Evolutionary conservation across 2,113 vertebrate species (phyloP).

Genomic region (Rhabdomys dilectus): DNA sequence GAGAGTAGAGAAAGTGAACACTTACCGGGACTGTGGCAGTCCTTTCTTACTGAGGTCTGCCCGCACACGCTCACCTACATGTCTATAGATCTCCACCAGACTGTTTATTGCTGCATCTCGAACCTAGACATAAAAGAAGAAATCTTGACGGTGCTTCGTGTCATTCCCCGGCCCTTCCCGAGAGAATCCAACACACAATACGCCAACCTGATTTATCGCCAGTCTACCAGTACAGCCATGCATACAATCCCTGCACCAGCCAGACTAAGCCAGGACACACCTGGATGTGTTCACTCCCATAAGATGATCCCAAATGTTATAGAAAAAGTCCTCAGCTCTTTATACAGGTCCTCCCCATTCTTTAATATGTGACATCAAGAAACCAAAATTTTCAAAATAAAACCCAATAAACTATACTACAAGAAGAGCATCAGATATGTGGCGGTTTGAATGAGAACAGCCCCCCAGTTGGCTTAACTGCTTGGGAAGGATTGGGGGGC

Average conservation of each 20-base stretch:
- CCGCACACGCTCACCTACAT: slow-evolving; percentile 97
- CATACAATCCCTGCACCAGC: not conserved
- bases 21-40: slow-evolving; percentile 97
- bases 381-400: slow-evolving; percentile 24
- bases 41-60: slow-evolving; percentile 99
- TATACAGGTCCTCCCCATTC: not conserved
- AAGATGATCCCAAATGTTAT: not conserved
- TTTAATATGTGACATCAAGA: slow-evolving; percentile 37
- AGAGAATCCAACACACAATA: slow-evolving; percentile 19
- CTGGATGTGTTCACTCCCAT: not conserved
- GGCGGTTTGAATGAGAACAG: too few species aligned
- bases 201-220: slow-evolving; percentile 3
- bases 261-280: not conserved
- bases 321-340: not conserved
- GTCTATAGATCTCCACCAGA: slow-evolving; percentile 98
- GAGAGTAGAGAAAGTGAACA: slow-evolving; percentile 16
- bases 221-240: not conserved
- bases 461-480: not conserved
- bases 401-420: slow-evolving; percentile 33
- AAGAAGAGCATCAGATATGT: not conserved
- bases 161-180: slow-evolving; percentile 37
- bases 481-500: not conserved
- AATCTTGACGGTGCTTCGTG: slow-evolving; percentile 69
- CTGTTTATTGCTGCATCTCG: slow-evolving; percentile 97
- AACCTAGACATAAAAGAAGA: slow-evolving; percentile 89